Percentiles rank a stretch among this genome's conserved stretches.
Conservation (phyloP, 2,797 vertebrate genomes). For the Champsocephalus gunnari region DNA sequence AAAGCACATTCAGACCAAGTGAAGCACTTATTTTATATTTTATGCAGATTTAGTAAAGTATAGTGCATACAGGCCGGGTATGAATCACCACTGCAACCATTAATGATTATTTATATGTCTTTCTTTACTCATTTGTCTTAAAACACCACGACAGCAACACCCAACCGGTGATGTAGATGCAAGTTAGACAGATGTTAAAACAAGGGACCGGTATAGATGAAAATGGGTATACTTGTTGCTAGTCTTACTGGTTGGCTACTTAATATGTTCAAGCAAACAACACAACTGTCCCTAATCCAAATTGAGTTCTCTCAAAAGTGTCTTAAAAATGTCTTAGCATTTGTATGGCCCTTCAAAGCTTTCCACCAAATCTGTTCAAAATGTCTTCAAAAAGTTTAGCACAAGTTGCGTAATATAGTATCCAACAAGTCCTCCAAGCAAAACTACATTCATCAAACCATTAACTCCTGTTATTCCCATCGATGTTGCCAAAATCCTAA, state of each 20-base stretch:
- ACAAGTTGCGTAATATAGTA: background rate
- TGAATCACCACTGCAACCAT: background rate
- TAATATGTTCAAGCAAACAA: background rate
- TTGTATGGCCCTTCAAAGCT: background rate
- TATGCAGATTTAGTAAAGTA: conserved; percentile 4
- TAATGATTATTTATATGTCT: background rate
- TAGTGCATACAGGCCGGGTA: background rate
- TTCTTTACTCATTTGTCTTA: background rate
- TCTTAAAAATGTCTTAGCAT: background rate
- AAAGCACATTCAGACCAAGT: conserved; percentile 16
- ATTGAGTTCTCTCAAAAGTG: background rate
- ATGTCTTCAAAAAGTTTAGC: background rate
- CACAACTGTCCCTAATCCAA: background rate
- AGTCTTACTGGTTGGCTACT: background rate
- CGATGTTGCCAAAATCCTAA: background rate
- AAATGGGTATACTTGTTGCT: background rate
- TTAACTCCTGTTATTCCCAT: background rate
- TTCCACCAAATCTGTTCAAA: background rate
- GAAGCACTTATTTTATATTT: background rate
- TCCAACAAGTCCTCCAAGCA: background rate
- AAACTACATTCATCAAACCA: background rate
- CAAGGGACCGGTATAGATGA: no score
- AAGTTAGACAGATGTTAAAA: background rate
- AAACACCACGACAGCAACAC: background rate
- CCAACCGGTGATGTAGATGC: background rate